Conservation (phyloP, 2,113 vertebrate species). For the Nesoenas mayeri region DNA sequence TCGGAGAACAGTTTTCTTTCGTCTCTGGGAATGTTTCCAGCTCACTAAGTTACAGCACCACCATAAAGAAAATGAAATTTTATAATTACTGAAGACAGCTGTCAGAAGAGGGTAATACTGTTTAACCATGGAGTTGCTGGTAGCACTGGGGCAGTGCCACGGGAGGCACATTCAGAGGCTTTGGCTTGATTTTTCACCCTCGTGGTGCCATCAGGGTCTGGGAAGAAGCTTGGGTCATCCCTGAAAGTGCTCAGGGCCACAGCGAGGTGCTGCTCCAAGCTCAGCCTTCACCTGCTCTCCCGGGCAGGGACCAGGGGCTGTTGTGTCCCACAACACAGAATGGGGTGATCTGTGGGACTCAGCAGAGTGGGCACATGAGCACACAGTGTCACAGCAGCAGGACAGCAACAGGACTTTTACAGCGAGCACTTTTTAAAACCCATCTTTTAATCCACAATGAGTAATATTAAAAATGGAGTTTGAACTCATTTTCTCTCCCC, state of each 20-base stretch:
- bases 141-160: neutral
- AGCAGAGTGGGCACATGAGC: fast-evolving
- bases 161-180: neutral
- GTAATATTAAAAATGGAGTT: neutral
- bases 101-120: neutral
- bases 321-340: neutral
- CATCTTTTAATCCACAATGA: neutral
- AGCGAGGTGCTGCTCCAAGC: neutral
- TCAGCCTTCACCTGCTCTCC: neutral
- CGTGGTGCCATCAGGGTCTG: neutral
- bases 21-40: conserved; percentile 40
- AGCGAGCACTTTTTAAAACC: neutral
- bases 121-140: neutral
- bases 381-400: neutral
- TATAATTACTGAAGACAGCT: neutral
- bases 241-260: neutral
- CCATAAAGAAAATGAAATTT: conserved; percentile 2
- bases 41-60: neutral
- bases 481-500: neutral
- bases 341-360: neutral
- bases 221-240: neutral
- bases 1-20: neutral
- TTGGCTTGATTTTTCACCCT: neutral
- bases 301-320: fast-evolving
- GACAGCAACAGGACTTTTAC: neutral